phyloP scores from a whole-genome alignment of 2,888 invertebrate genomes.

The Liposcelis brunnea region DNA sequence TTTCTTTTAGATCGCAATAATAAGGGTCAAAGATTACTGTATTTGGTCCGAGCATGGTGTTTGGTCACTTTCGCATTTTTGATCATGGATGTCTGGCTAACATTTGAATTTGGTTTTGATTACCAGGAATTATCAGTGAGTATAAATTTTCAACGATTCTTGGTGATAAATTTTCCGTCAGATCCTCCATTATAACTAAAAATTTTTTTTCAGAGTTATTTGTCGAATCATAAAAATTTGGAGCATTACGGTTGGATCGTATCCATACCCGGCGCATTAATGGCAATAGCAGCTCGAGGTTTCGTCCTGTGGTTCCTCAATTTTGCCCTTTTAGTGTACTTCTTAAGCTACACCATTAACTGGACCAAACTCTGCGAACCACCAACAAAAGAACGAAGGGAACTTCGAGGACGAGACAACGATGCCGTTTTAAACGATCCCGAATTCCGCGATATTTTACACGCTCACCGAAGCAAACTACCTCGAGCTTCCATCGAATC shows the following conservation, averaged over 20 bases:
- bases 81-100: not conserved
- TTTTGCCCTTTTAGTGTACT: not conserved
- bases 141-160: no score
- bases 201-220: not conserved
- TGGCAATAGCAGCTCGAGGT: conserved; percentile 2
- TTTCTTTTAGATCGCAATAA: not conserved
- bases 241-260: not conserved
- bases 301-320: not conserved
- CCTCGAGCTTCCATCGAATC: no score
- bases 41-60: no score
- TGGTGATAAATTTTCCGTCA: no score
- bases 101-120: not conserved
- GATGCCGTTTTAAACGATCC: no score
- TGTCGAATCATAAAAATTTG: not conserved
- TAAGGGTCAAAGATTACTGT: no score
- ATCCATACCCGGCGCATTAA: not conserved
- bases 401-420: no score
- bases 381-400: no score
- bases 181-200: no score
- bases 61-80: not conserved
- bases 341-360: not conserved
- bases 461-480: no score
- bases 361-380: not conserved
- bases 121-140: not conserved
- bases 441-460: no score